Percentiles rank a stretch among this genome's conserved stretches.
Evolutionary conservation across 2,797 vertebrate genomes (phyloP).

Genomic region (Sarcophilus harrisii): DNA sequence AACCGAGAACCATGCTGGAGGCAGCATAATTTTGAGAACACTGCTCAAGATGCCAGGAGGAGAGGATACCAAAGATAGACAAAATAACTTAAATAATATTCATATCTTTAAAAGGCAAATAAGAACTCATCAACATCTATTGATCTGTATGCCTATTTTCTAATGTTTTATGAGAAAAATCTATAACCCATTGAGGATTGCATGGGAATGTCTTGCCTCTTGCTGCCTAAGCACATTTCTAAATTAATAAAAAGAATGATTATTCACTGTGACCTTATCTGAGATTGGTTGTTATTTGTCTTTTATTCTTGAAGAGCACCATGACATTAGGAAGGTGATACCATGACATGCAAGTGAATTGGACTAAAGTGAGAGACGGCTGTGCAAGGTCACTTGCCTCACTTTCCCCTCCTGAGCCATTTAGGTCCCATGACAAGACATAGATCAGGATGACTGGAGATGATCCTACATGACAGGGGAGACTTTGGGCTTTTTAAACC

Average conservation of each 20-base stretch:
- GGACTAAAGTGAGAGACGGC: no score
- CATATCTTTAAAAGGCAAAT: neutral
- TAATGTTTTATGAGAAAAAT: neutral
- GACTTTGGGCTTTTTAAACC: no score
- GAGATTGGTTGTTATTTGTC: neutral
- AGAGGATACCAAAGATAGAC: neutral
- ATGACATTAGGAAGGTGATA: no score
- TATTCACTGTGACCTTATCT: neutral
- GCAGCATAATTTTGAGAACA: neutral
- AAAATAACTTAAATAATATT: neutral
- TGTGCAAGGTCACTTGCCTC: no score
- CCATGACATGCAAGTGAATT: no score
- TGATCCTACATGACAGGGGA: no score
- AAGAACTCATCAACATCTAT: neutral
- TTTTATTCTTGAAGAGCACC: no score
- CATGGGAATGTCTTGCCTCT: neutral
- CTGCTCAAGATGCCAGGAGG: neutral
- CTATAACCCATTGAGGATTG: neutral
- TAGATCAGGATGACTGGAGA: no score
- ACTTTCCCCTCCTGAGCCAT: no score
- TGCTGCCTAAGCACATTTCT: neutral
- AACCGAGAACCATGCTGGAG: neutral
- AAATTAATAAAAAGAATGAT: neutral
- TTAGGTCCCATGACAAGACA: no score
- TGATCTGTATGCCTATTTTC: neutral